Conservation (phyloP, 2,797 vertebrate species). For the Acanthurus leucopareius region DNA sequence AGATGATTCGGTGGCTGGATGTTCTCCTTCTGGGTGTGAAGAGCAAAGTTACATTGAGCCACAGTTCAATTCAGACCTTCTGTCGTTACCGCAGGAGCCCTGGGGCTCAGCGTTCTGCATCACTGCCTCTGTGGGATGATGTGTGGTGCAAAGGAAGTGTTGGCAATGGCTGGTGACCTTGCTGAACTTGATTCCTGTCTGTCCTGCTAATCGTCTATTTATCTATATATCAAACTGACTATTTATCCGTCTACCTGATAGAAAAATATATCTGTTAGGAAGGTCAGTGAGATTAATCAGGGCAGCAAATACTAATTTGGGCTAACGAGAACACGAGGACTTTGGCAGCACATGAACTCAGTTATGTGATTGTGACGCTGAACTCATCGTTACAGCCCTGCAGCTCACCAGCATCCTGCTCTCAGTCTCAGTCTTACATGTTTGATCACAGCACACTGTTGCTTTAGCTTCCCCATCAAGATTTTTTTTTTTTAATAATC, state of each 20-base stretch:
- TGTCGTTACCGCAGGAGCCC: conserved; percentile 55
- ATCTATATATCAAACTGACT: background rate
- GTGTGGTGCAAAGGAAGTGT: conserved; percentile 28
- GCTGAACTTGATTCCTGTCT: conserved; percentile 20
- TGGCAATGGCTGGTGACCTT: conserved; percentile 42
- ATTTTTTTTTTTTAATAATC: conserved; percentile 4
- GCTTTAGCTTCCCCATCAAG: background rate
- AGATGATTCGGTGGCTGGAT: conserved; percentile 52
- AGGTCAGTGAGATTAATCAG: conserved; percentile 21
- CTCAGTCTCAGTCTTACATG: conserved; percentile 16
- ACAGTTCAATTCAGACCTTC: conserved; percentile 66
- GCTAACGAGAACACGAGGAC: conserved; percentile 29
- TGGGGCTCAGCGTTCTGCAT: conserved; percentile 65
- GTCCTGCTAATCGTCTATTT: background rate
- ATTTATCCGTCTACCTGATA: conserved; percentile 3
- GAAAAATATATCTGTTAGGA: conserved; percentile 3
- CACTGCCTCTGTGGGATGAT: conserved; percentile 55
- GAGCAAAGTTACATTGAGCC: conserved; percentile 55
- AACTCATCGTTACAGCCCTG: conserved; percentile 29
- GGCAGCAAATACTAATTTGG: conserved; percentile 25
- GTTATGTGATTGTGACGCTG: conserved; percentile 37
- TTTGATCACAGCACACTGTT: conserved; percentile 24
- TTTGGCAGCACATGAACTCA: conserved; percentile 42
- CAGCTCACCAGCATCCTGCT: conserved; percentile 17
- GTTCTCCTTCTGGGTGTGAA: conserved; percentile 62